These are phyloP conservation scores for Achatina immaculata DNA, from an alignment of 1,140 invertebrate species.

Conservation along the genomic window DNA sequence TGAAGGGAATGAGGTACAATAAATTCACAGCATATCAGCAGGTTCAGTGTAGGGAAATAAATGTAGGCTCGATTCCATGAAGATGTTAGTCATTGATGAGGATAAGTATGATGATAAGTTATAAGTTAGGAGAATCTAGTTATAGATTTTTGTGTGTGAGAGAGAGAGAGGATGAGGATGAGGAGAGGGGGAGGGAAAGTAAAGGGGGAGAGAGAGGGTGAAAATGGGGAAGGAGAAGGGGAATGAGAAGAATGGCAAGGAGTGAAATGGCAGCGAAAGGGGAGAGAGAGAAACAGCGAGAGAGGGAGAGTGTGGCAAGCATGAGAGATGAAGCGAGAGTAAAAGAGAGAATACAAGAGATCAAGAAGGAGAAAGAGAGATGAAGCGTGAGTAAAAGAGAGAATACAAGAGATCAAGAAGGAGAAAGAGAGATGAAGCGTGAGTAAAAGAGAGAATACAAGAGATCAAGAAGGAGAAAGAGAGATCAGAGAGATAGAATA, in stretches of 20 bases:
- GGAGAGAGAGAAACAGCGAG: constrained; percentile 31
- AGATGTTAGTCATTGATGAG: no score
- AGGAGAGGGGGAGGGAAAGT: background rate
- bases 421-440: constrained; percentile 29
- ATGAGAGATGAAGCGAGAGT: constrained; percentile 9
- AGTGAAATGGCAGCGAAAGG: background rate
- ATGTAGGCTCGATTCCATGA: no score
- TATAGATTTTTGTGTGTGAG: no score
- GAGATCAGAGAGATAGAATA: background rate
- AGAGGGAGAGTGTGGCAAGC: constrained; percentile 10
- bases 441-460: constrained; percentile 11
- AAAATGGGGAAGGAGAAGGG: background rate
- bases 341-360: background rate
- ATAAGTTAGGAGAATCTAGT: no score
- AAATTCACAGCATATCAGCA: no score
- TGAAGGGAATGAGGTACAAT: no score
- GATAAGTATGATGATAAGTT: no score
- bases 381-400: no score
- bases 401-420: background rate
- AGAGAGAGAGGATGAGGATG: background rate
- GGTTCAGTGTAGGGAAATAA: no score
- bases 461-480: background rate
- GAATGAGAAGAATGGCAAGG: background rate
- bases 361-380: background rate
- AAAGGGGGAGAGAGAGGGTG: background rate